Evolutionary conservation across 2,797 vertebrate genomes (phyloP), one percentile per base, ranked within the genome.

Genomic region (Alectoris magna): DNA sequence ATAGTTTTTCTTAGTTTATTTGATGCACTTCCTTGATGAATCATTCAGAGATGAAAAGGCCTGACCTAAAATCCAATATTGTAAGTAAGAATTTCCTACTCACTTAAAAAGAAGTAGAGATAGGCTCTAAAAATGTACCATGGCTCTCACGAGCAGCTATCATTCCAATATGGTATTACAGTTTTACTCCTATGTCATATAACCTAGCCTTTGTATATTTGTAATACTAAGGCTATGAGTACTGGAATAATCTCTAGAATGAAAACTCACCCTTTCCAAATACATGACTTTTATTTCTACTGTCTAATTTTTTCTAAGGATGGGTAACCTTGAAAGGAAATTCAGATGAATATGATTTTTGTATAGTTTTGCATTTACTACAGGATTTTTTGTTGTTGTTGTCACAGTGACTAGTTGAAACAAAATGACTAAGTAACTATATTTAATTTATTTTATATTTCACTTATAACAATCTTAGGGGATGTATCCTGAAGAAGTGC

Each of bases 161-260:
- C 77, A 15, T 63, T 78, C n/a, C 38, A 78, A 49, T 3, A 85
- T 44, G 7, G 16, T 60, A 6, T 36, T 39, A 34, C 4, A 70
- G 17, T 80, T 80, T 84, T 59, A 9, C 10, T 41, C 14, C 71
- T 46, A 36, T 0, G 0, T 15, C 55, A 7, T 48, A 1, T 29
- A 60, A 26, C 10, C 12, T 8, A 87, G 9, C 2, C 2, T 41
- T 24, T 11, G 2, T 29, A 51, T 9, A 7, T 62, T 38, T 39
- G 9, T 53, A 27, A 4, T 80, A 18, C 11, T 29, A 29, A 39
- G n/a, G 60, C 55, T 46, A 46, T 31, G 11, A 62, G 2, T 7
- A 13, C 38, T 41, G 4, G 8, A 7, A 2, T 58, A 8, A 77
- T 31, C 16, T 71, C 27, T 8, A 63, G 43, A 63, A 44, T 17